phyloP scores from a whole-genome alignment of 2,113 vertebrate genomes.

The Urocitellus parryii region DNA sequence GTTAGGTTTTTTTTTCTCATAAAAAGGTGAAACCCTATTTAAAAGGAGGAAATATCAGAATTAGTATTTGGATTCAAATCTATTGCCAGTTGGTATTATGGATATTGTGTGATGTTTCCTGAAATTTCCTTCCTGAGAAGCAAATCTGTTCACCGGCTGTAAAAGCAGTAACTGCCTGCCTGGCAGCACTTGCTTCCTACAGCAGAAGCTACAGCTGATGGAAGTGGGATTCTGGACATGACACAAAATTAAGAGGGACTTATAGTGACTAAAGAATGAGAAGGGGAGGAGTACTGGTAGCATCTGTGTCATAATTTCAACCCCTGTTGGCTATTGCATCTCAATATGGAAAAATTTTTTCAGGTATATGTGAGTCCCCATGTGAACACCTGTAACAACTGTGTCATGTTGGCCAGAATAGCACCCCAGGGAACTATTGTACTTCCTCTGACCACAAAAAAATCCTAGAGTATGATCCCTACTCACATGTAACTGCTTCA shows the following conservation, averaged over 20 bases:
- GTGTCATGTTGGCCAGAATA: not conserved
- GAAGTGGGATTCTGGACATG: not conserved
- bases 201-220: not conserved
- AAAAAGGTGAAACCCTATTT: not conserved
- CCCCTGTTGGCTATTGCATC: not conserved
- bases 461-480: not conserved
- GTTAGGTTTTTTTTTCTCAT: not conserved
- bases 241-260: not conserved
- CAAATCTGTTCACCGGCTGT: not conserved
- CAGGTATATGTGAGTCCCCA: not conserved
- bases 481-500: not conserved
- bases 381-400: not conserved
- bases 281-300: not conserved
- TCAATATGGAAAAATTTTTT: not conserved
- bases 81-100: not conserved
- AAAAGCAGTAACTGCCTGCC: slow-evolving; percentile 8
- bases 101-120: not conserved
- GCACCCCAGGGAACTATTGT: not conserved
- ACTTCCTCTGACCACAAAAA: not conserved
- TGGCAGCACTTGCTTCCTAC: not conserved
- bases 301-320: not conserved
- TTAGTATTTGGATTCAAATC: slow-evolving; percentile 14
- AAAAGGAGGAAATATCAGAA: not conserved
- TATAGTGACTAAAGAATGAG: not conserved
- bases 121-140: slow-evolving; percentile 21